phyloP scores from a whole-genome alignment of 2,797 vertebrate species.

The Phrynocephalus vlangalii region DNA sequence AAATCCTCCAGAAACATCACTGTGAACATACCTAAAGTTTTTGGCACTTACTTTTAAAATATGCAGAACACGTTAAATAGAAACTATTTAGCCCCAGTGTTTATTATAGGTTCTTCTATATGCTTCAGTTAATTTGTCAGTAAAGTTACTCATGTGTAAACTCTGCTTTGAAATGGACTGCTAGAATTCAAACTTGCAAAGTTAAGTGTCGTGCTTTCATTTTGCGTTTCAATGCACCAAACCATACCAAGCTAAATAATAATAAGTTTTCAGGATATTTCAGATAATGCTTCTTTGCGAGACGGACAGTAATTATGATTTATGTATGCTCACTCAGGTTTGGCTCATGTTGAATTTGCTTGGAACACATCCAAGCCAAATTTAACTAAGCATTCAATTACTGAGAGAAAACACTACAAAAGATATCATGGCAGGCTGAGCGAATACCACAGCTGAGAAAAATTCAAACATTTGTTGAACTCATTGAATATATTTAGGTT shows the following conservation, averaged over 20 bases:
- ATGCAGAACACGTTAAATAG: background rate
- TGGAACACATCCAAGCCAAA: conserved; percentile 57
- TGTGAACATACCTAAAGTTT: background rate
- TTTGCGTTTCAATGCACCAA: conserved; percentile 4
- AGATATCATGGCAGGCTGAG: conserved; percentile 35
- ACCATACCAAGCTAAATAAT: conserved; percentile 24
- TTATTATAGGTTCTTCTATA: background rate
- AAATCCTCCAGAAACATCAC: background rate
- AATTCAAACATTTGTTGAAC: conserved; percentile 30
- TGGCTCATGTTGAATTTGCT: conserved; percentile 57
- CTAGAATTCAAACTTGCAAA: conserved; percentile 14
- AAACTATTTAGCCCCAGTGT: background rate
- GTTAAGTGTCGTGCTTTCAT: conserved; percentile 1
- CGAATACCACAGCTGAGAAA: conserved; percentile 38
- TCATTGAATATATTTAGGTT: background rate
- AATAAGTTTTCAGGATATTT: conserved; percentile 26
- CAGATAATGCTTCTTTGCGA: conserved; percentile 25
- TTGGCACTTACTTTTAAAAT: background rate
- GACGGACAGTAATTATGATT: conserved; percentile 24
- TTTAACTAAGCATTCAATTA: conserved; percentile 60
- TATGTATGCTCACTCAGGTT: conserved; percentile 52
- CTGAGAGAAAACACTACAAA: conserved; percentile 56
- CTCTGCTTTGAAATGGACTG: background rate
- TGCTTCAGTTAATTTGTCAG: conserved; percentile 18
- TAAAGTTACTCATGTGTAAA: background rate